Evolutionary conservation across 2,797 vertebrate species (phyloP).

Genomic region (Anguilla obscura): DNA sequence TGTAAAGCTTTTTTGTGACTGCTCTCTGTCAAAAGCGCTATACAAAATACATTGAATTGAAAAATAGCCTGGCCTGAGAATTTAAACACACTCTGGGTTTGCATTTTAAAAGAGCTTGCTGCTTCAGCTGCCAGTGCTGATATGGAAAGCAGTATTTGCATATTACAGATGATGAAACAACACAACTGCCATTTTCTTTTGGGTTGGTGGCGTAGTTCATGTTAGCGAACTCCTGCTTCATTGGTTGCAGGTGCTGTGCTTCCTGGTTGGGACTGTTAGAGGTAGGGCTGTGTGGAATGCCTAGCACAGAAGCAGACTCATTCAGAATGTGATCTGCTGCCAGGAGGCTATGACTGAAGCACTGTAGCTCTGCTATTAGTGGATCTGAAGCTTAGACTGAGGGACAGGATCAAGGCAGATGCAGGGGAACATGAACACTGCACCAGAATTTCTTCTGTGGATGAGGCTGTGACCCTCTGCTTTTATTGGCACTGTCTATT

Average conservation of each 20-base stretch:
- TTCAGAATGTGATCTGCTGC: not conserved
- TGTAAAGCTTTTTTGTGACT: too few relatives aligned
- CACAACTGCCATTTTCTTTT: not conserved
- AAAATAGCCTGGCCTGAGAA: constrained; percentile 45
- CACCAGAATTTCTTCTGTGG: constrained; percentile 23
- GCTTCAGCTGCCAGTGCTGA: not conserved
- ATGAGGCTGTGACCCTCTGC: constrained; percentile 42
- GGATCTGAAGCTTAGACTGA: not conserved
- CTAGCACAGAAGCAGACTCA: not conserved
- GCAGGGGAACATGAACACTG: not conserved
- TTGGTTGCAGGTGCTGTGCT: not conserved
- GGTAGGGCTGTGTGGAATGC: not conserved
- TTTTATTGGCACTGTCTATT: constrained; percentile 31
- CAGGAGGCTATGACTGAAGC: too few relatives aligned
- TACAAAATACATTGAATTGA: too few relatives aligned
- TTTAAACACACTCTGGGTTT: constrained; percentile 48
- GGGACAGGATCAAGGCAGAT: not conserved
- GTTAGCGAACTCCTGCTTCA: too few relatives aligned
- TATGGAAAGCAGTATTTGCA: not conserved
- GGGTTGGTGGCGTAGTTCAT: not conserved
- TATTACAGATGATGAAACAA: not conserved
- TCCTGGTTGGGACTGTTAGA: not conserved
- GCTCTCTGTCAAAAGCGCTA: too few relatives aligned
- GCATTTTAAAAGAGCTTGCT: not conserved
- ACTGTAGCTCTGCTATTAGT: not conserved